Percentiles rank a stretch among this genome's conserved stretches.
Conservation (phyloP, 2,888 invertebrate genomes). For the Sphecodes monilicornis region DNA sequence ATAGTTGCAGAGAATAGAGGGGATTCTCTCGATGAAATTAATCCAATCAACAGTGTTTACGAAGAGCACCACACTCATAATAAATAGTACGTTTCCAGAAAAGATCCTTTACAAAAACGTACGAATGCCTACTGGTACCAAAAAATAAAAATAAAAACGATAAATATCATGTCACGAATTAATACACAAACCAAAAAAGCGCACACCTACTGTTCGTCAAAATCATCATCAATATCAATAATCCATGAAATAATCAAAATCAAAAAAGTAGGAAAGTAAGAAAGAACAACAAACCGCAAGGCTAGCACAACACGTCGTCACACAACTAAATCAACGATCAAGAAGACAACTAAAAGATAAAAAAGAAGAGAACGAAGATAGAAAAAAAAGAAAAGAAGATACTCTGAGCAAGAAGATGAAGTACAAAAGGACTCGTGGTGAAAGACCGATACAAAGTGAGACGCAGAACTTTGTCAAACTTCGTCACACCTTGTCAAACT, state of each 20-base stretch:
- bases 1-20: conserved; percentile 66
- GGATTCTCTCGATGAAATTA: conserved; percentile 57
- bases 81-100: conserved; percentile 5
- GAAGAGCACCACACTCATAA: conserved; percentile 63
- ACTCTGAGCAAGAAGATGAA: background rate
- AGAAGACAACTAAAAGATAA: background rate
- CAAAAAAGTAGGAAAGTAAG: background rate
- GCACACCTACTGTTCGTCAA: conserved; percentile 64
- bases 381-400: background rate
- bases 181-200: conserved; percentile 61
- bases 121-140: conserved; percentile 63
- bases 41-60: conserved; percentile 54
- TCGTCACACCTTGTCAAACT: too few species aligned
- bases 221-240: conserved; percentile 45
- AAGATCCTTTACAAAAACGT: conserved; percentile 4
- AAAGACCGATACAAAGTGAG: background rate
- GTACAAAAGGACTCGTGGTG: background rate
- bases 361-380: background rate
- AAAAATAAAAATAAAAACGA: conserved; percentile 2
- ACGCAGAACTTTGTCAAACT: background rate
- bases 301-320: conserved; percentile 60
- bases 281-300: conserved; percentile 46
- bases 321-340: conserved; percentile 48
- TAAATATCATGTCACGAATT: conserved; percentile 34
- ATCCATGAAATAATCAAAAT: conserved; percentile 15